These are phyloP conservation scores for Campylorhamphus procurvoides DNA, from an alignment of 2,113 vertebrate genomes.

Conservation along the genomic window DNA sequence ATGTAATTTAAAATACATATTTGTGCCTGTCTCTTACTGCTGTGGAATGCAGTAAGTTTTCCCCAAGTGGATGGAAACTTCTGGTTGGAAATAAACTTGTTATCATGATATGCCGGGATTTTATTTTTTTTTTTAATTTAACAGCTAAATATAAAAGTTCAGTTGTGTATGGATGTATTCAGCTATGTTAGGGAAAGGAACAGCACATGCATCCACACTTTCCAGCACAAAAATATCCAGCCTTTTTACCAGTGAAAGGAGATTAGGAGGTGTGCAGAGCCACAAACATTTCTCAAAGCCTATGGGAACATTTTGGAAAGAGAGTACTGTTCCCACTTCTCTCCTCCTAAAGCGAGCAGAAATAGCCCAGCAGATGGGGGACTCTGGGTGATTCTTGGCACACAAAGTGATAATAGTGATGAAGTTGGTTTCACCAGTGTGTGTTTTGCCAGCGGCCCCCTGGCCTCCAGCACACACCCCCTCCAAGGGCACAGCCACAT, in stretches of 20 bases:
- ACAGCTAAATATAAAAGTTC: conserved; percentile 26
- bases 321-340: not conserved
- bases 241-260: not conserved
- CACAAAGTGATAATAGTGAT: not conserved
- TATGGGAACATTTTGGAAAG: not conserved
- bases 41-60: not conserved
- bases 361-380: not conserved
- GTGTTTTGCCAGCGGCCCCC: not conserved
- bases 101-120: not conserved
- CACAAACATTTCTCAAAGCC: not conserved
- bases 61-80: not conserved
- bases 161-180: not conserved
- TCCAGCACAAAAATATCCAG: conserved; percentile 6
- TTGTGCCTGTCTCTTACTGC: not conserved
- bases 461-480: not conserved
- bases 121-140: not conserved
- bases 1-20: not conserved
- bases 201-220: conserved; percentile 18
- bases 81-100: conserved; percentile 6
- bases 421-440: not conserved
- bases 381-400: not conserved
- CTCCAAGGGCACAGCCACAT: not conserved
- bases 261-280: not conserved
- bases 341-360: not conserved
- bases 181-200: not conserved